phyloP scores from a whole-genome alignment of 1,140 invertebrate species.

The Tribolium castaneum region DNA sequence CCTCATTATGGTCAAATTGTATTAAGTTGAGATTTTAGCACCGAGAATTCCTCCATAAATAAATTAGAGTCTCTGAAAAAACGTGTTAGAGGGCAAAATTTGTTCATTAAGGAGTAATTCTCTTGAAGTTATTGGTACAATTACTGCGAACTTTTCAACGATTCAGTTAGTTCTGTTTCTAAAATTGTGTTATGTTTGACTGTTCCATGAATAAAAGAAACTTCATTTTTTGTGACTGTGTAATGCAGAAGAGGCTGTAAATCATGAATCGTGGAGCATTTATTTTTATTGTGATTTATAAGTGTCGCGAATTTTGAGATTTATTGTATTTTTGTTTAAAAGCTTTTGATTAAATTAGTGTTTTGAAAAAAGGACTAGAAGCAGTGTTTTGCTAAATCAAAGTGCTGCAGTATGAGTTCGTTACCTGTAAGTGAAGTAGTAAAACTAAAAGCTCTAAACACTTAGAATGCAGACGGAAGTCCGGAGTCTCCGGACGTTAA shows the following conservation, averaged over 20 bases:
- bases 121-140: background rate
- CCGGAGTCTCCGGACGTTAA: background rate
- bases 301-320: background rate
- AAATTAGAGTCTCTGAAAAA: constrained; percentile 7
- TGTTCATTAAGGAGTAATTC: background rate
- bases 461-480: background rate
- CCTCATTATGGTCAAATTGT: constrained; percentile 18
- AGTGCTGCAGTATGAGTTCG: background rate
- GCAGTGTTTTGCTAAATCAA: background rate
- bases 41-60: constrained; percentile 3
- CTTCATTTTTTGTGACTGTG: no score
- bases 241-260: background rate
- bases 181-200: no score
- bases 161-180: background rate
- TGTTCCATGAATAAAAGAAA: no score
- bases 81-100: background rate
- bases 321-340: background rate
- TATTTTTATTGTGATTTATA: background rate
- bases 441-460: constrained; percentile 24
- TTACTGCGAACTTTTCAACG: background rate
- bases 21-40: background rate
- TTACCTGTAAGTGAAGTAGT: constrained; percentile 25
- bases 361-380: no score
- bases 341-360: background rate
- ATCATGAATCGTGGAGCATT: background rate